Evolutionary conservation across 2,113 vertebrate genomes (phyloP).

Genomic region (Dascyllus trimaculatus): DNA sequence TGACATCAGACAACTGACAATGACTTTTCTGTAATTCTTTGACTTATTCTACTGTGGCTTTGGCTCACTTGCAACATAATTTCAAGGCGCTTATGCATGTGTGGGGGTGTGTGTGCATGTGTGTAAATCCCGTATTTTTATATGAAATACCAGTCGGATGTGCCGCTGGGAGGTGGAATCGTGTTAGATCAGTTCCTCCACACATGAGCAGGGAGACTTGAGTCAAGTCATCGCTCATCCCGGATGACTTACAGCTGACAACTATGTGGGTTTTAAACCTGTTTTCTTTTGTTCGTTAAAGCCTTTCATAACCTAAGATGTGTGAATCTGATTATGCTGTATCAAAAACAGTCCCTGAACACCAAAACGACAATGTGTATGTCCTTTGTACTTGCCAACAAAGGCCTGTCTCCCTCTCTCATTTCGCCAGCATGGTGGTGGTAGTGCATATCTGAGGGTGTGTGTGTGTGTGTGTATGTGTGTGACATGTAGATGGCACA

Average conservation of each 20-base stretch:
- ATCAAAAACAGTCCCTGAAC: conserved; percentile 66
- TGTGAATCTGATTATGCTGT: conserved; percentile 58
- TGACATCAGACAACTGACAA: conserved; percentile 17
- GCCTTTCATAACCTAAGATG: conserved; percentile 33
- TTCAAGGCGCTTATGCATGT: conserved; percentile 22
- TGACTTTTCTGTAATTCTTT: conserved; percentile 12
- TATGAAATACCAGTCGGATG: conserved; percentile 29
- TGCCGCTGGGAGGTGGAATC: conserved; percentile 23
- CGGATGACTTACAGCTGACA: conserved; percentile 45
- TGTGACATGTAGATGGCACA: conserved; percentile 66
- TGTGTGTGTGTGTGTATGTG: neutral
- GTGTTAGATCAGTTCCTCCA: conserved; percentile 46
- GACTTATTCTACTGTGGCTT: conserved; percentile 13
- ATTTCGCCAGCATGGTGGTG: conserved; percentile 22
- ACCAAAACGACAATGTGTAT: conserved; percentile 60
- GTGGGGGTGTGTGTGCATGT: neutral
- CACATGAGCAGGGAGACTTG: conserved; percentile 25
- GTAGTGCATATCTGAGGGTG: neutral
- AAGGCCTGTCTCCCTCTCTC: conserved; percentile 25
- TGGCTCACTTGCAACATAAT: conserved; percentile 24
- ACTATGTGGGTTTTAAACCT: conserved; percentile 27
- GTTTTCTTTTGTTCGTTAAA: conserved; percentile 59
- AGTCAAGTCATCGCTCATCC: conserved; percentile 46
- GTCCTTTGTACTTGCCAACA: conserved; percentile 60
- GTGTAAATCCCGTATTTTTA: conserved; percentile 35